Base-by-base conservation (phyloP, 2,888 invertebrate species). In the Vesta saturnalis region DNA sequence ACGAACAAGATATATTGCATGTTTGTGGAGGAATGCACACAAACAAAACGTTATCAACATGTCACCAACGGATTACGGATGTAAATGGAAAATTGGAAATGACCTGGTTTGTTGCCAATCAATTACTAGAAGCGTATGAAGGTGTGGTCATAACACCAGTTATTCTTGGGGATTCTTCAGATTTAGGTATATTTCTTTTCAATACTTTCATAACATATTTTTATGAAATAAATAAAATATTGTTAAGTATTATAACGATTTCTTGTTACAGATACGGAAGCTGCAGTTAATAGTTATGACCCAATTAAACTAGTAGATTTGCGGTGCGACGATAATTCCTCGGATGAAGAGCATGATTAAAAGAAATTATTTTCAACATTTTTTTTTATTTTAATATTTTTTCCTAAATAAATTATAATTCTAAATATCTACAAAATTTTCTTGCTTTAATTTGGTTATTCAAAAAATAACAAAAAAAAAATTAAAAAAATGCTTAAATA, bases 1-100 rank as follows among this genome's bases (percentile, higher is more conserved):
- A 72, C 69, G 79, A 55, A 76, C 78, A 61, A 73, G 49, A 73
- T 78, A 70, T 66, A 77, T 79, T 71, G 73, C 78, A 64, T 73
- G 69, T 62, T 72, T 77, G 62, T 76, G 76, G 75, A 74, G 73
- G 10, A 74, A 76, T 72, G 74, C 76, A 14, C 69, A 77, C n/a
- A 18, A 18, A 2, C 3, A 8, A 2, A 52, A 10, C 8, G 10
- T n/a, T 4, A 52, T 19, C 1, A 5, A 18, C 1, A 4, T 52
- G 52, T 1, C 10, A 19, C 52, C 52, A 21, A n/a, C 19, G 19
- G 52, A 52, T 18, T 52, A n/a, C 21, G 52, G 52, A 18, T 52
- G 52, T 2, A 15, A 47, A 15, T 47, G n/a, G 14, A 47, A 47
- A 14, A 47, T 47, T 16, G 15, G 47, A 47, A 15, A 47, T 47